Percentiles rank a stretch among this genome's conserved stretches.
Evolutionary conservation across 2,888 invertebrate species (phyloP).

Genomic region (Eupsilia transversa): DNA sequence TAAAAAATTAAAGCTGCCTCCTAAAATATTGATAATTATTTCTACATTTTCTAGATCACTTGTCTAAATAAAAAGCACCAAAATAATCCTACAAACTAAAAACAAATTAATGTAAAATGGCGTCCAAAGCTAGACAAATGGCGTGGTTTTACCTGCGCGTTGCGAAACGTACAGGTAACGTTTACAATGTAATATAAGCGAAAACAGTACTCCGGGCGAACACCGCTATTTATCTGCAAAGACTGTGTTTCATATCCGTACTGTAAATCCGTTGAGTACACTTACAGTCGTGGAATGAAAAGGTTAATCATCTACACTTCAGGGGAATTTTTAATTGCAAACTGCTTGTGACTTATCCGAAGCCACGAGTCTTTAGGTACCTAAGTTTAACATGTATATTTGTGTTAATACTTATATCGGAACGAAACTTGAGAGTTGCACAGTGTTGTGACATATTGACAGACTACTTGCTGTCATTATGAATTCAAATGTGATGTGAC

Average conservation of each 20-base stretch:
- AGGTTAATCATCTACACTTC: background rate
- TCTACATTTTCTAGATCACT: background rate
- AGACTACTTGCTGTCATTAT: background rate
- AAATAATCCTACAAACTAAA: background rate
- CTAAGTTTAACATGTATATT: no score
- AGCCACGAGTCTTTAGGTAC: no score
- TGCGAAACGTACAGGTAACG: slow-evolving; percentile 5
- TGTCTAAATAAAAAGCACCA: background rate
- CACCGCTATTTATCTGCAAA: slow-evolving; percentile 17
- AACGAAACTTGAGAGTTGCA: no score
- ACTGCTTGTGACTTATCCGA: background rate
- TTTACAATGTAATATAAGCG: slow-evolving; percentile 28
- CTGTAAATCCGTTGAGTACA: background rate
- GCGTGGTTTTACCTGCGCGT: slow-evolving; percentile 3
- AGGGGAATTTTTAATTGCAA: background rate
- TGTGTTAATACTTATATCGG: no score
- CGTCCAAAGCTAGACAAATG: slow-evolving; percentile 16
- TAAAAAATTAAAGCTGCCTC: background rate
- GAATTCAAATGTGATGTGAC: background rate
- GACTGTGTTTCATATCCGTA: slow-evolving; percentile 13
- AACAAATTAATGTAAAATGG: background rate
- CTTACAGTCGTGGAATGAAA: background rate
- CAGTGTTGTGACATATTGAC: no score
- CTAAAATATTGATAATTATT: no score
- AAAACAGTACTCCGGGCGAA: background rate